phyloP scores from a whole-genome alignment of 1,140 invertebrate genomes.

The Heliothis virescens region DNA sequence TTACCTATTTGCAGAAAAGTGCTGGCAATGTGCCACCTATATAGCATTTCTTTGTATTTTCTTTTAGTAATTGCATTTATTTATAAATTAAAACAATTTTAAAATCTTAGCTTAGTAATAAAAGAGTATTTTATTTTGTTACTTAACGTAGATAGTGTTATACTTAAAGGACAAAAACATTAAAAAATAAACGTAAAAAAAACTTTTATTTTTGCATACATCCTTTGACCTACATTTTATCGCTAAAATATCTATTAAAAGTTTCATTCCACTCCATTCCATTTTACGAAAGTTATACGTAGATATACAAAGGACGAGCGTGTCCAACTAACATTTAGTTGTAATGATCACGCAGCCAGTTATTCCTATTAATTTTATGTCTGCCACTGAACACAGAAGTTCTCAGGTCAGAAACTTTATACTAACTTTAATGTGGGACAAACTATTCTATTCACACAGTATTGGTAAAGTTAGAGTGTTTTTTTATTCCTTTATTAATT shows the following conservation, averaged over 20 bases:
- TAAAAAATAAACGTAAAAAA: background rate
- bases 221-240: background rate
- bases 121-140: no score
- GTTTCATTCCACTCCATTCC: background rate
- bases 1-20: slow-evolving; percentile 6
- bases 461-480: background rate
- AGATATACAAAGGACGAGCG: slow-evolving; percentile 11
- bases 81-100: no score
- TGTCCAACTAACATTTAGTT: slow-evolving; percentile 29
- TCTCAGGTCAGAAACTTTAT: slow-evolving; percentile 26
- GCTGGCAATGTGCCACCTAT: slow-evolving; percentile 28
- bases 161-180: background rate
- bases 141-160: no score
- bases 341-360: slow-evolving; percentile 41
- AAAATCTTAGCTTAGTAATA: no score
- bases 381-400: slow-evolving; percentile 13
- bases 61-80: no score
- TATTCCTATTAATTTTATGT: slow-evolving; percentile 40
- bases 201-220: background rate
- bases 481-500: no score
- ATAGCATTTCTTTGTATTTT: slow-evolving; percentile 4
- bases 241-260: background rate
- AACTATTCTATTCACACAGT: background rate
- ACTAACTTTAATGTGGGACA: background rate
- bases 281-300: slow-evolving; percentile 24